Percentiles rank a stretch among this genome's conserved stretches.
Evolutionary conservation across 1,140 invertebrate species (phyloP).

Genomic region (Diachasmimorpha longicaudata): DNA sequence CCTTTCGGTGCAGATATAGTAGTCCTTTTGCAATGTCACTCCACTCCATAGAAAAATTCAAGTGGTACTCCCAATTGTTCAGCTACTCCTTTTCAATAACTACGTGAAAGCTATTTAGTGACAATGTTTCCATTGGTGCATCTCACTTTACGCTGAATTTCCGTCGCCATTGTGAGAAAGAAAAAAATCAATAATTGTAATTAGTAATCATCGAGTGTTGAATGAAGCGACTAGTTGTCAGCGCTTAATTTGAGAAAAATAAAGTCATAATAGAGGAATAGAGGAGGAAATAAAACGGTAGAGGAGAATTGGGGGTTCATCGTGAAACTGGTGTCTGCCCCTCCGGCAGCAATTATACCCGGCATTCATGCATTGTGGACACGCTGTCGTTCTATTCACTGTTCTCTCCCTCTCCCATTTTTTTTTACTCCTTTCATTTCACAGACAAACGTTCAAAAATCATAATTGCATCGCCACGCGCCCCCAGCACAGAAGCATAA

Average conservation of each 20-base stretch:
- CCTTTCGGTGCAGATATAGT: background rate
- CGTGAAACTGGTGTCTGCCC: background rate
- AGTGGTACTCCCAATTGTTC: background rate
- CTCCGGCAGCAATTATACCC: slow-evolving; percentile 1
- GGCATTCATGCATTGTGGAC: slow-evolving; percentile 1
- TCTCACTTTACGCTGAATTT: background rate
- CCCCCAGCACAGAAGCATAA: background rate
- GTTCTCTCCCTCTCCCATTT: background rate
- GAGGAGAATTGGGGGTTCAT: background rate
- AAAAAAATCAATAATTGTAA: background rate
- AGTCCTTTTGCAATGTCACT: background rate
- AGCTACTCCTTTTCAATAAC: background rate
- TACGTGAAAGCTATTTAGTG: background rate
- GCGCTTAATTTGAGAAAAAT: slow-evolving; percentile 1
- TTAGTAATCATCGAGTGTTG: background rate
- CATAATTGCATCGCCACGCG: slow-evolving; percentile 7
- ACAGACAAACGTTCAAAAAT: slow-evolving; percentile 10
- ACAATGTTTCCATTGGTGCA: background rate
- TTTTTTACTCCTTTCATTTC: background rate
- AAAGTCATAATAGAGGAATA: background rate
- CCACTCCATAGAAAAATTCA: background rate
- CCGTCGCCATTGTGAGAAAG: background rate
- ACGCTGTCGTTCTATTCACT: background rate
- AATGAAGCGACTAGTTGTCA: background rate
- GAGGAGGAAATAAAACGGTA: background rate